Evolutionary conservation across 2,888 invertebrate genomes (phyloP).

Genomic region (Prenolepis imparis): DNA sequence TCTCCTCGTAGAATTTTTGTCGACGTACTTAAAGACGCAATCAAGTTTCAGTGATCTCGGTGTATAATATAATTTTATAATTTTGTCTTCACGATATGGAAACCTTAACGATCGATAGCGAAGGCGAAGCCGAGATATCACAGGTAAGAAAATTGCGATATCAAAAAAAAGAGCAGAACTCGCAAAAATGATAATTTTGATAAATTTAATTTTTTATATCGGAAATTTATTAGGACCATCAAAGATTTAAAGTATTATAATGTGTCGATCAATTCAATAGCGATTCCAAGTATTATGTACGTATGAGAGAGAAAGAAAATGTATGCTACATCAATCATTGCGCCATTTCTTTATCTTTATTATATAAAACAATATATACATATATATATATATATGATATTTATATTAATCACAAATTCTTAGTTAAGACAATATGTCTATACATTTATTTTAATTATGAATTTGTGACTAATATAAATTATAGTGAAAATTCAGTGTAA

Average conservation of each 20-base stretch:
- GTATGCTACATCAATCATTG: not conserved
- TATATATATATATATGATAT: no score
- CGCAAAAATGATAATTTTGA: not conserved
- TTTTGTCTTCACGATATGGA: conserved; percentile 11
- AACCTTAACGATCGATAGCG: not conserved
- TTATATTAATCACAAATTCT: no score
- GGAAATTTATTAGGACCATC: not conserved
- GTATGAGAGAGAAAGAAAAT: not conserved
- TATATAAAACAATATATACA: no score
- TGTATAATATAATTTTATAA: no score
- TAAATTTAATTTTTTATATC: not conserved
- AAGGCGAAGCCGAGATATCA: not conserved
- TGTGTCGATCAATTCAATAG: not conserved
- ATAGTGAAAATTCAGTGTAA: no score
- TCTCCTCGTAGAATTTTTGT: not conserved
- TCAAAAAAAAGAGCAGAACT: not conserved
- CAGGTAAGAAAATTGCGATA: conserved; percentile 4
- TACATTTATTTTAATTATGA: no score
- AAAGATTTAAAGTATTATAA: not conserved
- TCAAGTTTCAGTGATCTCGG: not conserved
- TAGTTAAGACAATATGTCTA: no score
- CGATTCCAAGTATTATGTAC: not conserved
- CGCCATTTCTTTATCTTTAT: no score
- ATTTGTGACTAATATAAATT: no score
- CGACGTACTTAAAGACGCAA: not conserved